Percentiles rank a stretch among this genome's conserved stretches.
Evolutionary conservation across 2,888 invertebrate genomes (phyloP).

Genomic region (Acleris sparsana): DNA sequence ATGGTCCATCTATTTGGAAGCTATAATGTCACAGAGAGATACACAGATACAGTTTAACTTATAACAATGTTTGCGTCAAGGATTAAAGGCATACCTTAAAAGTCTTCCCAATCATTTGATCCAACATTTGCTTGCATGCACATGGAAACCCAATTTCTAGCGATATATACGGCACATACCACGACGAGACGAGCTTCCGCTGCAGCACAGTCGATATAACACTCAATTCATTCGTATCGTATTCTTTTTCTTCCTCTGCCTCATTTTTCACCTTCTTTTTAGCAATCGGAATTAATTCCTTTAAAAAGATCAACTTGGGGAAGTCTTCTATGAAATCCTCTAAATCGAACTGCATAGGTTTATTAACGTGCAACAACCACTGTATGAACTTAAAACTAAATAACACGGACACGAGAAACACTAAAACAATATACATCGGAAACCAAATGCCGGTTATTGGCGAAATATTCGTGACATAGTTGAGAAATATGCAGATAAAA

Average conservation of each 20-base stretch:
- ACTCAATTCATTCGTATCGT: constrained; percentile 75
- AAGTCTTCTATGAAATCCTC: constrained; percentile 56
- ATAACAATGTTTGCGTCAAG: too few species aligned
- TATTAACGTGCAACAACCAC: constrained; percentile 78
- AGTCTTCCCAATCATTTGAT: constrained; percentile 75
- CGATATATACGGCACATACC: constrained; percentile 76
- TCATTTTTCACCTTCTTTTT: constrained; percentile 40
- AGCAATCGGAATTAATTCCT: constrained; percentile 52
- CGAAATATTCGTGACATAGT: constrained; percentile 70
- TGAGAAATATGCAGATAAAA: constrained; percentile 60
- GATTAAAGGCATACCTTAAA: constrained; percentile 64
- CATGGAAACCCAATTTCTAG: constrained; percentile 79
- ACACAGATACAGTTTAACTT: too few species aligned
- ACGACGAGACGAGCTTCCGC: constrained; percentile 73
- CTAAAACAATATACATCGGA: constrained; percentile 62
- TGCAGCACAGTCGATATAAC: constrained; percentile 76
- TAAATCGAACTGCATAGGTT: constrained; percentile 76
- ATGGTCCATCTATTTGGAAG: too few species aligned
- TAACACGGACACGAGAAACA: constrained; percentile 73
- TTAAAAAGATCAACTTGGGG: constrained; percentile 55
- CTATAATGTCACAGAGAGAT: too few species aligned
- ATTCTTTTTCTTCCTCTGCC: constrained; percentile 58
- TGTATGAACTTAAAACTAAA: constrained; percentile 81
- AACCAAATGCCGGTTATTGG: constrained; percentile 74
- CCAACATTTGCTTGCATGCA: constrained; percentile 78